These are phyloP conservation scores for Mellivora capensis DNA, from an alignment of 2,113 vertebrate genomes.

Conservation along the genomic window DNA sequence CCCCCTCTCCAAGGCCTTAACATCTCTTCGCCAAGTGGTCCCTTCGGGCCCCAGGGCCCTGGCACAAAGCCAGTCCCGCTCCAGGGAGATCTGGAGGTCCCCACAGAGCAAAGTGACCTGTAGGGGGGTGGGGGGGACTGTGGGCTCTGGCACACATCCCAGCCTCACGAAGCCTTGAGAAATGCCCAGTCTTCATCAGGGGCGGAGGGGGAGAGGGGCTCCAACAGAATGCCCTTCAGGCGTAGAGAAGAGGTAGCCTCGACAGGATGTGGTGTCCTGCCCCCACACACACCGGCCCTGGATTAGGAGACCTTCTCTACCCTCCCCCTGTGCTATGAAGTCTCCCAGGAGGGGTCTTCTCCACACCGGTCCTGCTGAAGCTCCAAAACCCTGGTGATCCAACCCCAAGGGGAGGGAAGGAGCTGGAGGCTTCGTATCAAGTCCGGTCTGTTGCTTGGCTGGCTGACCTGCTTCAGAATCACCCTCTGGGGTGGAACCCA, in stretches of 20 bases:
- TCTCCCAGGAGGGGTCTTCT: rapidly evolving
- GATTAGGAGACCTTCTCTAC: rapidly evolving
- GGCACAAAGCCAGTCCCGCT: rapidly evolving
- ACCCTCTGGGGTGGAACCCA: not conserved
- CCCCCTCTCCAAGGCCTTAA: not conserved
- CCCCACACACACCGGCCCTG: rapidly evolving
- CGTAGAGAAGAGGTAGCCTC: not conserved
- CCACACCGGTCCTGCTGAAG: not conserved
- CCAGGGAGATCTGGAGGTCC: not conserved
- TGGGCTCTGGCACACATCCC: not conserved
- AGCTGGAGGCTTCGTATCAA: not conserved
- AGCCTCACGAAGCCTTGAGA: not conserved
- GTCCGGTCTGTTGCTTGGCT: not conserved
- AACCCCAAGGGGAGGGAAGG: not conserved
- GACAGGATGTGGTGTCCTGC: not conserved
- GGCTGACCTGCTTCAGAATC: not conserved
- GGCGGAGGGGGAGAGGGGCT: not conserved
- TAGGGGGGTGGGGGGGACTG: too few relatives aligned
- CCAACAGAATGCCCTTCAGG: rapidly evolving
- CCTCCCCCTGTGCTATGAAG: not conserved
- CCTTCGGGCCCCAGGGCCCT: not conserved
- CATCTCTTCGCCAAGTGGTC: not conserved
- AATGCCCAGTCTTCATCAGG: not conserved
- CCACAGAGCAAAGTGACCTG: not conserved
- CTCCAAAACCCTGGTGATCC: not conserved